A percentile compares a stretch with the other conserved stretches of the same genome.
These are phyloP conservation scores for Rhamnusium bicolor DNA, from an alignment of 2,888 invertebrate species.

Conservation along the genomic window DNA sequence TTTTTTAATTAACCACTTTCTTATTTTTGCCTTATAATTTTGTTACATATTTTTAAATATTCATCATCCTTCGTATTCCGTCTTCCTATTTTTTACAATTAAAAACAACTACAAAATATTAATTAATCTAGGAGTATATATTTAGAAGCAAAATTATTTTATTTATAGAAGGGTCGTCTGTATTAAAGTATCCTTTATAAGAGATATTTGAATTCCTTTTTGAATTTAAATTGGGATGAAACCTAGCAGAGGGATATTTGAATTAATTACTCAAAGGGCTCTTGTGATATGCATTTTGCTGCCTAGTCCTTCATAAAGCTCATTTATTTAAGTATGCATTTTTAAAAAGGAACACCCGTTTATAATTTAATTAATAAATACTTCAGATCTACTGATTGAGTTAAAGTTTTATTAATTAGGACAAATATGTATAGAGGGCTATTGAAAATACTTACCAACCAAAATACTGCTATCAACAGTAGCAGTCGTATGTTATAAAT, in stretches of 20 bases:
- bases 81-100: too few relatives aligned
- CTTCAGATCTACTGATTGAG: slow-evolving; percentile 31
- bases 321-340: slow-evolving; percentile 44
- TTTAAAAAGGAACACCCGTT: slow-evolving; percentile 42
- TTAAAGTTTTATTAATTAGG: slow-evolving; percentile 9
- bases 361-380: slow-evolving; percentile 44
- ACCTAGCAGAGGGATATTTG: slow-evolving; percentile 48
- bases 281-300: slow-evolving; percentile 46
- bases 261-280: slow-evolving; percentile 55
- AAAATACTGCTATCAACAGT: too few relatives aligned
- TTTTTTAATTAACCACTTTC: too few relatives aligned
- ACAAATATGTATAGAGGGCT: background rate
- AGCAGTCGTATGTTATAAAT: too few relatives aligned
- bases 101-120: background rate
- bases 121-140: slow-evolving; percentile 47
- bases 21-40: too few relatives aligned
- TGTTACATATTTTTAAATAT: background rate
- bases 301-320: slow-evolving; percentile 47
- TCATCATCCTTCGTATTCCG: background rate
- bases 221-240: slow-evolving; percentile 46
- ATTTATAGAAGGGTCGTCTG: slow-evolving; percentile 40
- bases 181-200: slow-evolving; percentile 42
- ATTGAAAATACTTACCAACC: background rate
- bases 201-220: slow-evolving; percentile 47
- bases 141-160: slow-evolving; percentile 40